phyloP scores from a whole-genome alignment of 2,888 invertebrate genomes.

The Dexiosoma caninum region DNA sequence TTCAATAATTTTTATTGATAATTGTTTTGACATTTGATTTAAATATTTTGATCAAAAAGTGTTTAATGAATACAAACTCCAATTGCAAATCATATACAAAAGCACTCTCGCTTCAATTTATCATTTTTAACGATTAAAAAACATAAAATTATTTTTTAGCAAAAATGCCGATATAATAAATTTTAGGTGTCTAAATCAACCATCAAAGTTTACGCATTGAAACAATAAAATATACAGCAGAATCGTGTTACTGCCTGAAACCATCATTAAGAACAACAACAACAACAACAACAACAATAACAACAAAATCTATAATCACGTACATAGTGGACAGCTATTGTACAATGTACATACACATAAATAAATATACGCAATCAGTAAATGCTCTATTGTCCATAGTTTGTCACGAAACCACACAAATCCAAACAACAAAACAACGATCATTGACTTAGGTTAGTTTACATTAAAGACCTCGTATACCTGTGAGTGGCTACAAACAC shows the following conservation, averaged over 20 bases:
- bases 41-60: no score
- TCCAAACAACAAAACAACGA: slow-evolving; percentile 6
- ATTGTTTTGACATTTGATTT: no score
- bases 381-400: not conserved
- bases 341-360: no score
- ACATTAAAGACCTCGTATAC: not conserved
- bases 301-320: slow-evolving; percentile 11
- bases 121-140: no score
- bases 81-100: no score
- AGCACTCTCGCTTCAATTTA: not conserved
- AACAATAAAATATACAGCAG: not conserved
- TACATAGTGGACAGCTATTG: no score
- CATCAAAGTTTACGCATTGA: not conserved
- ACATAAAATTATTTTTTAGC: not conserved
- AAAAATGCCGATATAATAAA: slow-evolving; percentile 2
- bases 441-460: slow-evolving; percentile 54
- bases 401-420: not conserved
- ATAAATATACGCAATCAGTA: not conserved
- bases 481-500: not conserved
- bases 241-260: not conserved
- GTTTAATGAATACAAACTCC: no score
- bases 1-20: no score
- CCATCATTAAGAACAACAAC: not conserved
- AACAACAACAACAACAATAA: no score
- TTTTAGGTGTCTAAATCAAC: not conserved